Base-by-base conservation (phyloP, 1,140 invertebrate genomes). In the Popillia japonica region DNA sequence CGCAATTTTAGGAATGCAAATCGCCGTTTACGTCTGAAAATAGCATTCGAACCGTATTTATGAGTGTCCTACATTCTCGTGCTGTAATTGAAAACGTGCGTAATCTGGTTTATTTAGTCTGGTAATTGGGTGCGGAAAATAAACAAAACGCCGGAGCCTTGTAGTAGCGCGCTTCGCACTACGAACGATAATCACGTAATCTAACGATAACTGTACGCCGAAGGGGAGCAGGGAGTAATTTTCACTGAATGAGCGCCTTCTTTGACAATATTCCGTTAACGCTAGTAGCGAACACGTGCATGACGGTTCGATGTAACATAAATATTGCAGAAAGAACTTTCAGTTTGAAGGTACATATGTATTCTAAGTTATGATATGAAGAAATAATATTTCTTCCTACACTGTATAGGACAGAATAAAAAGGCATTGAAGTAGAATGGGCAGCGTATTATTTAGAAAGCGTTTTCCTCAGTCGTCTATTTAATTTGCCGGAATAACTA, bases 41-140 rank as follows among this genome's bases (percentile, higher is more conserved):
- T 55, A 55, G 14, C 48, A 55, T 55, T 55, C 14, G 48, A 17
- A 55, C 6, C 48, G 48, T n/a, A n/a, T 55, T n/a, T 55, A 55
- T 17, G 48, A 14, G 48, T 55, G 61, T 27, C 61, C 61, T 34
- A 68, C 22, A 68, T 68, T 68, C 61, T 17, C 48, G 11, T 68
- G 17, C 17, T 34, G 61, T 68, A 68, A 68, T 68, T 68, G 61
- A 68, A 68, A 68, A 68, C 61, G 61, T 68, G 61, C 61, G 61
- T 68, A 68, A 68, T 68, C 61, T 68, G 61, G 61, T 68, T 68
- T 68, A 68, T 68, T 68, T 68, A 68, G 61, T 68, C 61, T 68
- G 22, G 22, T 20, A 68, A 27, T 34, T 23, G 61, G 61, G 61
- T 68, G 17, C 22, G 61, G 61, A 68, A 68, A 27, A 68, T 68